Conservation (phyloP, 1,140 invertebrate genomes). For the Daktulosphaira vitifoliae region DNA sequence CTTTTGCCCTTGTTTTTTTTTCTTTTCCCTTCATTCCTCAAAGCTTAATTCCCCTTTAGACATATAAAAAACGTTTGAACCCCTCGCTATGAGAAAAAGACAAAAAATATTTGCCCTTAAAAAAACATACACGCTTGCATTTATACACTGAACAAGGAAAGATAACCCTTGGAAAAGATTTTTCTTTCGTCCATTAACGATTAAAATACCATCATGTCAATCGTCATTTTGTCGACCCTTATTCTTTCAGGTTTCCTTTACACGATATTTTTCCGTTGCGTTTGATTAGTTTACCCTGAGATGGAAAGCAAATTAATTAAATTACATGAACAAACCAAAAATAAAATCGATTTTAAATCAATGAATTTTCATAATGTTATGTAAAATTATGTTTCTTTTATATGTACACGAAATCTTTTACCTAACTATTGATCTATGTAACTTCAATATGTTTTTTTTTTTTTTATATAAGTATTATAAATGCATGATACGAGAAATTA, state of each 20-base stretch:
- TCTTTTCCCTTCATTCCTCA: conserved; percentile 24
- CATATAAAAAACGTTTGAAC: conserved; percentile 26
- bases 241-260: conserved; percentile 9
- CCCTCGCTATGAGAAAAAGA: not conserved
- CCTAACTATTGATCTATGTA: no score
- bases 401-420: no score
- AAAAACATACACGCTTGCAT: conserved; percentile 21
- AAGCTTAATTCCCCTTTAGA: conserved; percentile 30
- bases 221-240: conserved; percentile 26
- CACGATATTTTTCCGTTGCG: conserved; percentile 17
- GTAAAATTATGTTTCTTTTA: no score
- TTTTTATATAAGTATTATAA: no score
- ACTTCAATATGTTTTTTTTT: no score
- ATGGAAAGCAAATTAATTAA: no score
- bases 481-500: no score
- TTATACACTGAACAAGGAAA: not conserved
- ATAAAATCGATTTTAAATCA: no score
- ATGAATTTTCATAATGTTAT: no score
- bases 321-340: no score
- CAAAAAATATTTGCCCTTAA: conserved; percentile 27
- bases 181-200: conserved; percentile 32
- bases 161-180: conserved; percentile 23
- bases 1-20: conserved; percentile 28
- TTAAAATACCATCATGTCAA: conserved; percentile 33
- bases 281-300: no score